These are phyloP conservation scores for Eilema depressum DNA, from an alignment of 2,888 invertebrate species.

Conservation along the genomic window DNA sequence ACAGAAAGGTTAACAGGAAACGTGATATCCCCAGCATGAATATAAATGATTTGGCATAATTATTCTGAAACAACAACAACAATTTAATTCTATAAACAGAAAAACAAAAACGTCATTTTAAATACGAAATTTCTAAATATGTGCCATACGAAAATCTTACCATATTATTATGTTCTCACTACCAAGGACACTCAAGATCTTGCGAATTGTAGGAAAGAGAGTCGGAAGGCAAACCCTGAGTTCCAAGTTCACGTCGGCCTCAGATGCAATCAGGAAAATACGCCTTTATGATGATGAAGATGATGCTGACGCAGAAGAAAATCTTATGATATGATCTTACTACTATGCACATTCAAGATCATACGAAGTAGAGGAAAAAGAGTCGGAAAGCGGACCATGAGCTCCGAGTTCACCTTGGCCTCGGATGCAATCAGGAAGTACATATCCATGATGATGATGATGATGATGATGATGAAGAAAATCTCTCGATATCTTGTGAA, in stretches of 20 bases:
- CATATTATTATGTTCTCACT: conserved; percentile 7
- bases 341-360: no score
- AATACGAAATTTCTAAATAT: background rate
- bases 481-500: conserved; percentile 28
- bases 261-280: no score
- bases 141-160: conserved; percentile 18
- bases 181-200: no score
- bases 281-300: no score
- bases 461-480: conserved; percentile 9
- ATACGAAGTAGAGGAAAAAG: no score
- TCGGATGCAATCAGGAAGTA: no score
- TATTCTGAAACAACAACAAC: background rate
- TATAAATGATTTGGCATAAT: background rate
- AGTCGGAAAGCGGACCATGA: no score
- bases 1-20: background rate
- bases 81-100: background rate
- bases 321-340: conserved; percentile 14
- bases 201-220: no score
- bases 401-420: no score
- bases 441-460: no score
- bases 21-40: background rate
- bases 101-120: background rate
- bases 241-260: no score
- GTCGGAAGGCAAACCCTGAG: no score
- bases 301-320: conserved; percentile 18